Conservation (phyloP, 2,797 vertebrate genomes). For the Chelon labrosus region DNA sequence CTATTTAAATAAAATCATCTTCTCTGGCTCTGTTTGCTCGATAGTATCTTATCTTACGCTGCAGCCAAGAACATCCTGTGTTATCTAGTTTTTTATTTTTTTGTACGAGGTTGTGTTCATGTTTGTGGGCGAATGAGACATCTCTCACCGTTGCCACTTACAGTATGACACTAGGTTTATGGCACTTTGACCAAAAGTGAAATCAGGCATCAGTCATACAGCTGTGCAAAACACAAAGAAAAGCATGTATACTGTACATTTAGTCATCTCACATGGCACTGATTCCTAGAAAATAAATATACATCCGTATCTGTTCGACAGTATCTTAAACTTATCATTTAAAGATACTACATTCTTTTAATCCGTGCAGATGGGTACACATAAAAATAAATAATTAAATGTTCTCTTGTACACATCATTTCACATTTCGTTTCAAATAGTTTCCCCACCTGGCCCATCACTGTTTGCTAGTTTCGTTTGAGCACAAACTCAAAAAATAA, state of each 20-base stretch:
- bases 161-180: slow-evolving; percentile 51
- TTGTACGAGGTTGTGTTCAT: slow-evolving; percentile 1
- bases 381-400: slow-evolving; percentile 53
- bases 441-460: slow-evolving; percentile 20
- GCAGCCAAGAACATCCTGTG: slow-evolving; percentile 10
- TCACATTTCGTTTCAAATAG: slow-evolving; percentile 36
- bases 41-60: slow-evolving; percentile 5
- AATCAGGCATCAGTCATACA: slow-evolving; percentile 34
- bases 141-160: slow-evolving; percentile 7
- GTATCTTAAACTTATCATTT: slow-evolving; percentile 26
- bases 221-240: slow-evolving; percentile 33
- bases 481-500: slow-evolving; percentile 36
- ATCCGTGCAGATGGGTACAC: slow-evolving; percentile 40
- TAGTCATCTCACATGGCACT: slow-evolving; percentile 61
- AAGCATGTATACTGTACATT: slow-evolving; percentile 51
- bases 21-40: slow-evolving; percentile 14
- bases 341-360: slow-evolving; percentile 61
- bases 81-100: background rate
- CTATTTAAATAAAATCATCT: slow-evolving; percentile 3
- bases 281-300: slow-evolving; percentile 64
- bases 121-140: slow-evolving; percentile 24
- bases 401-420: slow-evolving; percentile 37
- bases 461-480: slow-evolving; percentile 37
- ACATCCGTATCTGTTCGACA: slow-evolving; percentile 57
- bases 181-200: slow-evolving; percentile 58